Evolutionary conservation across 2,113 vertebrate genomes (phyloP), one percentile per base, ranked within the genome.

Genomic region (Probosciger aterrimus): DNA sequence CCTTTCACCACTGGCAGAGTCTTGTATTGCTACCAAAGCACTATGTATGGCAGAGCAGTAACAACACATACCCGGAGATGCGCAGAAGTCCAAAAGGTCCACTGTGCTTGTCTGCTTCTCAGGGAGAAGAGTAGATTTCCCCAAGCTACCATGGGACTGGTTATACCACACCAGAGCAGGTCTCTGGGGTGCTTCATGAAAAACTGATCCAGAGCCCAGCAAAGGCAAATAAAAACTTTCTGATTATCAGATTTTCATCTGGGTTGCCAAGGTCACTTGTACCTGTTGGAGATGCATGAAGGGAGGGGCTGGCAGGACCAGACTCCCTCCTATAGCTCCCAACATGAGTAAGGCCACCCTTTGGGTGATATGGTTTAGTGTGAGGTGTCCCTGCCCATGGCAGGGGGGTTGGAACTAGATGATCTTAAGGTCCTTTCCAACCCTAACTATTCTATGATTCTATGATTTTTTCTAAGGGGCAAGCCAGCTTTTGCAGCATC

Each of bases 1-100:
- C 43, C 59, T 86, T 69, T 89, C 80, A 64, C 62, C 46, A 69
- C 75, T 75, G 57, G 35, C n/a, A 90, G 31, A 88, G n/a, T 33
- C 67, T 55, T 33, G 8, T 43, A 52, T n/a, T 64, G 65, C 39
- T 71, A 50, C 12, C 55, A 83, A 81, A 93, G 55, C 24, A 47
- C 30, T 57, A 18, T 8, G n/a, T 16, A 12, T 23, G 41, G 39
- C 3, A 5, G 43, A 50, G 41, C 1, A 1, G 55, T 50, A 30
- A 55, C 35, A 67, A 11, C 55, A 75, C 14, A 52, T 44, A 74
- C 10, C 50, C 86, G 60, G 59, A 53, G 28, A 24, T 33, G 43
- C 33, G 27, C 53, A 30, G 31, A 80, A 50, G n/a, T 65, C 68
- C 19, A 4, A 14, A 37, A 59, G 59, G 18, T 43, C 49, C 33